Conservation (phyloP, 2,113 vertebrate species). For the Rhinolophus ferrumequinum region DNA sequence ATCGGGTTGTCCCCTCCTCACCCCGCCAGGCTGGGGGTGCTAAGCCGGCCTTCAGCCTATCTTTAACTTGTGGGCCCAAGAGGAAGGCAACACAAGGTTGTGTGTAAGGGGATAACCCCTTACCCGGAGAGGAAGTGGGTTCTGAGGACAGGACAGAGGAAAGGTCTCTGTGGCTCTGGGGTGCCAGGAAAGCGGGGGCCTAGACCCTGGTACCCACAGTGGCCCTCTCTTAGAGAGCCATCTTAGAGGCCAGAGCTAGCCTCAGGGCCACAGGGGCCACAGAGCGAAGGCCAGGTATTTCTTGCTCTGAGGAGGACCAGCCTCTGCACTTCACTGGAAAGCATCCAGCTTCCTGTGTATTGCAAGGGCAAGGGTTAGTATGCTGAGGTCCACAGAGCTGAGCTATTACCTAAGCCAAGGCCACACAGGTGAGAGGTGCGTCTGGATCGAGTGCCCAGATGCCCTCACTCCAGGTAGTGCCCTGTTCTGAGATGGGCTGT, state of each 20-base stretch:
- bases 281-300: background rate
- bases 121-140: background rate
- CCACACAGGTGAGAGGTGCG: background rate
- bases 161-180: background rate
- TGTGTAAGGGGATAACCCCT: background rate
- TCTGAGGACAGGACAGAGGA: background rate
- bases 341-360: too few species aligned
- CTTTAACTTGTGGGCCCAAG: background rate
- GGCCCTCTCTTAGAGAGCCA: background rate
- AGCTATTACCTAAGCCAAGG: background rate
- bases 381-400: fast-evolving
- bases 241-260: background rate
- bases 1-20: background rate
- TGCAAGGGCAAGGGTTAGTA: too few species aligned
- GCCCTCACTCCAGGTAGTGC: background rate
- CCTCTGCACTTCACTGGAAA: background rate
- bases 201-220: background rate
- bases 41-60: background rate
- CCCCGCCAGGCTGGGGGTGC: background rate
- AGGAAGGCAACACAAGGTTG: background rate
- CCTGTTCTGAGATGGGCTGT: background rate
- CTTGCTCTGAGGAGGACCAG: background rate
- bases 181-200: background rate
- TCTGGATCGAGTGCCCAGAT: background rate
- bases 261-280: background rate